Evolutionary conservation across 2,888 invertebrate genomes (phyloP).

Genomic region (Andrena haemorrhoa): DNA sequence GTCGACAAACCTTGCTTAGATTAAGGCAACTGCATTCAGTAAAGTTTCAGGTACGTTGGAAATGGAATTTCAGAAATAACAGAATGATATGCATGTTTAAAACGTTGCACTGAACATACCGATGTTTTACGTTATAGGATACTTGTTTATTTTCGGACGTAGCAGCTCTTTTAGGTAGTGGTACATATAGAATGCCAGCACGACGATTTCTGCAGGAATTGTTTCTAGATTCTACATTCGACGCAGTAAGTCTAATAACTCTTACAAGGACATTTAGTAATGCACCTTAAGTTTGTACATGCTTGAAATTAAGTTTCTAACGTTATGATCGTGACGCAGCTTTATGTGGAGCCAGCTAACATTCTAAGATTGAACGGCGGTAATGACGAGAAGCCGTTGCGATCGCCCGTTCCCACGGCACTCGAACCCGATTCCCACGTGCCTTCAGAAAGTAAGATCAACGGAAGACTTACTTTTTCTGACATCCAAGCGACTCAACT

Average conservation of each 20-base stretch:
- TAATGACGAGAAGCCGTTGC: slow-evolving; percentile 72
- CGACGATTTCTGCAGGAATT: slow-evolving; percentile 96
- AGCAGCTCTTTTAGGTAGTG: slow-evolving; percentile 91
- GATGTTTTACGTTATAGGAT: slow-evolving; percentile 86
- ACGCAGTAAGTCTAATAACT: slow-evolving; percentile 83
- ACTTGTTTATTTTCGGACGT: slow-evolving; percentile 97
- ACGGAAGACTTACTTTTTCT: slow-evolving; percentile 78
- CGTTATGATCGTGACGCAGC: slow-evolving; percentile 69
- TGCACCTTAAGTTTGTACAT: background rate
- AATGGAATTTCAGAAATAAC: background rate
- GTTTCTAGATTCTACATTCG: slow-evolving; percentile 94
- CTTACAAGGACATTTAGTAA: background rate
- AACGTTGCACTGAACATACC: slow-evolving; percentile 8
- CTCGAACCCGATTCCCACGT: slow-evolving; percentile 59
- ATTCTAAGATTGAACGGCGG: slow-evolving; percentile 77
- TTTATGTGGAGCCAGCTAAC: slow-evolving; percentile 82
- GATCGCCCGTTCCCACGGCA: slow-evolving; percentile 59
- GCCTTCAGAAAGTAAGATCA: slow-evolving; percentile 77
- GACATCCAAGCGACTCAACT: slow-evolving; percentile 73
- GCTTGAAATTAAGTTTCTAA: slow-evolving; percentile 20
- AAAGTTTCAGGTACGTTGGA: slow-evolving; percentile 86
- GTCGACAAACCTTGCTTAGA: slow-evolving; percentile 92
- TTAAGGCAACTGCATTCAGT: slow-evolving; percentile 91
- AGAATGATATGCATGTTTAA: background rate
- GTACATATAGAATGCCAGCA: slow-evolving; percentile 93